Base-by-base conservation (phyloP, 2,113 vertebrate species). In the Piaya cayana region DNA sequence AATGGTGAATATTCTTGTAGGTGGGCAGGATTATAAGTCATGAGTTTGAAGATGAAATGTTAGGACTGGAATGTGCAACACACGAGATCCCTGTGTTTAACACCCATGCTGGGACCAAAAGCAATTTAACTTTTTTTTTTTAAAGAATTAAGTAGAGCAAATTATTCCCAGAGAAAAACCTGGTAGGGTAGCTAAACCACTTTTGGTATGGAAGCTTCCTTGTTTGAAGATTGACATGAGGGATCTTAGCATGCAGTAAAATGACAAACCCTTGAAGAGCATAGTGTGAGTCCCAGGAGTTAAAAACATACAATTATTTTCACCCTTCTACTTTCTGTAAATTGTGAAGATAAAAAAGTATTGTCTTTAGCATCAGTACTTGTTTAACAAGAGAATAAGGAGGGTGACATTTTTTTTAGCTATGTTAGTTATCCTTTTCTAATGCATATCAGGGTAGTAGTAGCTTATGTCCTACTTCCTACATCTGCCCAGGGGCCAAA, bases 231-330 rank as follows among this genome's bases (percentile, higher is more conserved):
- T 7, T 84, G 26, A 52, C 70, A 27, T 21, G 15, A 82, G 25
- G n/a, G 23, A 72, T 36, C 32, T 43, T 90, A 37, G 52, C 0
- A 2, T 30, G 18, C 32, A 64, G 26, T 43, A 3, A 37, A 88
- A n/a, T 0, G 1, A 42, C 23, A 47, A 34, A 55, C 2, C 22
- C 29, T 71, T 3, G 0, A 75, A 85, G 45, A 65, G 10, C 23
- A 55, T 2, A 50, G 27, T 13, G 11, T 43, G 30, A 84, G 12
- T 32, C 32, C 43, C 27, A 71, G 58, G 71, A 88, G 18, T 18
- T 36, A 75, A 89, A 78, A 42, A 49, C 36, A 36, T 18, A 36
- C 32, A 64, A 55, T 23, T 62, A 11, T 74, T 79, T 67, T 74
- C 49, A n/a, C 11, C 32, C 11, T 67, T 67, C 29, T 70, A 22